A percentile compares a stretch with the other conserved stretches of the same genome.
These are phyloP conservation scores for Phymorhynchus buccinoides DNA, from an alignment of 1,140 invertebrate species.

Conservation along the genomic window DNA sequence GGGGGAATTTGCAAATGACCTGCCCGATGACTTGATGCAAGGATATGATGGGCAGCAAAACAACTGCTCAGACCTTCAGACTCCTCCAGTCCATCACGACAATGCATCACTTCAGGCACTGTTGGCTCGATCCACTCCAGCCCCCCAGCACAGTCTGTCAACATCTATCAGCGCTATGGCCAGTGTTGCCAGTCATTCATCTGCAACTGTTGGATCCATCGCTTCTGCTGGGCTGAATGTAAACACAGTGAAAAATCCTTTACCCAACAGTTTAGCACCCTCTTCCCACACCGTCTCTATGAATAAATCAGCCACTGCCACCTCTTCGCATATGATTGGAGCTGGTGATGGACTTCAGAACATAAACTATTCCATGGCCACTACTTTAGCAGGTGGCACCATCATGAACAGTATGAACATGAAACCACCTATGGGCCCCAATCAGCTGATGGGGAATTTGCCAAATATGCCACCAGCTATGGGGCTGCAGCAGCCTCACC, in stretches of 20 bases:
- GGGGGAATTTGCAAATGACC: conserved; percentile 75
- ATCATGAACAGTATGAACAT: conserved; percentile 46
- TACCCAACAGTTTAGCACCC: conserved; percentile 33
- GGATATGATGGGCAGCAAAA: conserved; percentile 65
- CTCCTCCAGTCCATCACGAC: conserved; percentile 45
- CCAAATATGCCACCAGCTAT: conserved; percentile 44
- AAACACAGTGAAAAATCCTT: conserved; percentile 42
- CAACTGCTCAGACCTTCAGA: conserved; percentile 53
- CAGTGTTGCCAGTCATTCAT: conserved; percentile 59
- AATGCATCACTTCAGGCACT: conserved; percentile 64
- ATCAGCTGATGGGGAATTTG: conserved; percentile 44
- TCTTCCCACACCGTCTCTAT: conserved; percentile 34
- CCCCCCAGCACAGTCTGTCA: conserved; percentile 50
- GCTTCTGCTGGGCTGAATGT: conserved; percentile 56
- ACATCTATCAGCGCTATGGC: conserved; percentile 46
- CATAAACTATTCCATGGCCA: conserved; percentile 38
- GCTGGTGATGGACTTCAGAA: conserved; percentile 38
- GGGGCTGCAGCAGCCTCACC: conserved; percentile 51
- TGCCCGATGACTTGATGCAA: conserved; percentile 89
- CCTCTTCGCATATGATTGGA: conserved; percentile 38
- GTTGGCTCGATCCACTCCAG: conserved; percentile 59
- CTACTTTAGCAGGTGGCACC: conserved; percentile 1
- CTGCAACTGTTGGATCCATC: conserved; percentile 59
- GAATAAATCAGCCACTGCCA: conserved; percentile 40
- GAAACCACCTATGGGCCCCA: conserved; percentile 40